Evolutionary conservation across 2,888 invertebrate species (phyloP).

Genomic region (Julus scanicus): DNA sequence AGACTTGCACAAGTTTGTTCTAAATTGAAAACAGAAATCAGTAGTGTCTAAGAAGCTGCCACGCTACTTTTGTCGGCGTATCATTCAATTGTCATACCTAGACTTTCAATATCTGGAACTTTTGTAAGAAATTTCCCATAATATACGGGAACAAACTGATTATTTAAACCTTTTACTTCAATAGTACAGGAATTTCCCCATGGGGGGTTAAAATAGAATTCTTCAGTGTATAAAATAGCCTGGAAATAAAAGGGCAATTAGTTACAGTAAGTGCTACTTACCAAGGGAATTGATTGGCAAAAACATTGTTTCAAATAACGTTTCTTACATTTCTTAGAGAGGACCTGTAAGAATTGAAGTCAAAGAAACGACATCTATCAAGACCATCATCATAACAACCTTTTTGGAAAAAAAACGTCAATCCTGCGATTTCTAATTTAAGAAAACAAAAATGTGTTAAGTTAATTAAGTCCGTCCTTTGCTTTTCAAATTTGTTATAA

Average conservation of each 20-base stretch:
- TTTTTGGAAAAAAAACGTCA: not conserved
- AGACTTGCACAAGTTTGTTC: not conserved
- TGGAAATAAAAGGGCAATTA: not conserved
- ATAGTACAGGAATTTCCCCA: not conserved
- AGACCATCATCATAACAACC: not conserved
- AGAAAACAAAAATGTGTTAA: not conserved
- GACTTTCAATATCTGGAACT: not conserved
- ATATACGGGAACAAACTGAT: not conserved
- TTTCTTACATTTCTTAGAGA: not conserved
- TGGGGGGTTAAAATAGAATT: not conserved
- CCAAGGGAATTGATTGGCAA: not conserved
- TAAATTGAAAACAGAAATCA: not conserved
- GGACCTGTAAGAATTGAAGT: slow-evolving; percentile 6
- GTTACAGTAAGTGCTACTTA: not conserved
- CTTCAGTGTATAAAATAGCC: not conserved
- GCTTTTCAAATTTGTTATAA: too few species aligned
- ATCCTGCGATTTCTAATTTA: not conserved
- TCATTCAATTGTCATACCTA: not conserved
- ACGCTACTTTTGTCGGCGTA: not conserved
- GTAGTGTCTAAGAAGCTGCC: not conserved
- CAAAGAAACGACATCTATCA: not conserved
- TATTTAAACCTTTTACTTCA: slow-evolving; percentile 3
- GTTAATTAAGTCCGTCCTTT: too few species aligned
- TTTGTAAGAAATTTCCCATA: not conserved
- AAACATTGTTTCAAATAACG: not conserved